Conservation (phyloP, 2,797 vertebrate species). For the Dryobates pubescens region DNA sequence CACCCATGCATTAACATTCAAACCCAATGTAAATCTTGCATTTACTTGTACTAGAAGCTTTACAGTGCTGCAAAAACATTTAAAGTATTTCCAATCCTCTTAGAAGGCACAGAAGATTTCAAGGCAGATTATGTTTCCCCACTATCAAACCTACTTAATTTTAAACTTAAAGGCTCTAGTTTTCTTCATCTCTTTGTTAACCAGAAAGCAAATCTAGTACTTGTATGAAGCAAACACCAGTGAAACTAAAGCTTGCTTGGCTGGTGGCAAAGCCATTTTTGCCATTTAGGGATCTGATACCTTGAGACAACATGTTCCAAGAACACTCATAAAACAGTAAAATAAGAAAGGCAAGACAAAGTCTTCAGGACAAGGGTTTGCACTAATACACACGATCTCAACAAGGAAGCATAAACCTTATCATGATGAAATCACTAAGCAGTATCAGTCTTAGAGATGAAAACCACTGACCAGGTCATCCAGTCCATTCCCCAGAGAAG, state of each 20-base stretch:
- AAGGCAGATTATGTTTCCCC: constrained; percentile 36
- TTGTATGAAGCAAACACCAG: neutral
- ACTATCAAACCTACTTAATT: constrained; percentile 15
- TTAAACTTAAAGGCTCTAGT: neutral
- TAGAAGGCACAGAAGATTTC: constrained; percentile 34
- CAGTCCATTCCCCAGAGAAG: neutral
- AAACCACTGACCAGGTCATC: neutral
- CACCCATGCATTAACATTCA: neutral
- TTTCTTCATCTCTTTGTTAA: neutral
- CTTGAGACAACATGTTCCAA: neutral
- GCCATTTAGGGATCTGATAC: neutral
- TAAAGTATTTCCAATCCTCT: constrained; percentile 63
- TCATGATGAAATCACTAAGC: neutral
- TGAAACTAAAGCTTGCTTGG: neutral
- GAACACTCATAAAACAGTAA: neutral
- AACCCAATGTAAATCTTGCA: neutral
- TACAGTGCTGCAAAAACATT: constrained; percentile 35
- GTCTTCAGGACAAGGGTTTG: neutral
- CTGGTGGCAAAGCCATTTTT: neutral
- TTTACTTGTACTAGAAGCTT: constrained; percentile 5
- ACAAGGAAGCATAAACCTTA: neutral
- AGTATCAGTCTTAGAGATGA: neutral
- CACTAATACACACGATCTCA: neutral
- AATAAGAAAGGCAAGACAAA: neutral
- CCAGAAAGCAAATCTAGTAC: neutral